Conservation (phyloP, 92 coral and sea anemone genomes). For the Blastomussa wellsi region DNA sequence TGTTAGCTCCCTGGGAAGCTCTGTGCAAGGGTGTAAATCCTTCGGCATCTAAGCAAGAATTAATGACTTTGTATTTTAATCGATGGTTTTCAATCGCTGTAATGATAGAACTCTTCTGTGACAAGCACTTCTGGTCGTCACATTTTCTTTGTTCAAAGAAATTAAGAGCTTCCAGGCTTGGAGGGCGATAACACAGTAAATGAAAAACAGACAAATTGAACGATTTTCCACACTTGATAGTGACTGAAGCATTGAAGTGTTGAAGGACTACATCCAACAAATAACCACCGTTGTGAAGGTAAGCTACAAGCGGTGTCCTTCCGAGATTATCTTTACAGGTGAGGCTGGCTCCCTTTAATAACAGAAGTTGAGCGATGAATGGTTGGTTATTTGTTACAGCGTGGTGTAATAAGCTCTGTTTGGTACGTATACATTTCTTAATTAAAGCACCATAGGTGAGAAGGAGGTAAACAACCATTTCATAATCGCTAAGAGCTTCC, state of each 20-base stretch:
- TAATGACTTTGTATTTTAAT: constrained; percentile 20
- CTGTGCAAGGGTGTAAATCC: constrained; percentile 63
- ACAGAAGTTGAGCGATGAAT: constrained; percentile 8
- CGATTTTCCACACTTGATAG: constrained; percentile 41
- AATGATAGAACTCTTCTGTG: constrained; percentile 22
- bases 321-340: constrained; percentile 18
- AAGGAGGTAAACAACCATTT: constrained; percentile 14
- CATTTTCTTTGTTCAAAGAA: constrained; percentile 25
- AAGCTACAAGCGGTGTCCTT: constrained; percentile 11
- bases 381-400: constrained; percentile 11
- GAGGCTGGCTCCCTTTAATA: constrained; percentile 16
- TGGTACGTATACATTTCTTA: background rate
- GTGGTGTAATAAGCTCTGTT: background rate
- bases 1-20: constrained; percentile 71
- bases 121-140: constrained; percentile 49
- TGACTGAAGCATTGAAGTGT: background rate
- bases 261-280: constrained; percentile 8
- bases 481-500: background rate
- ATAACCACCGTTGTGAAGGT: constrained; percentile 5
- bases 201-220: constrained; percentile 48
- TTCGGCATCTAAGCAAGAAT: constrained; percentile 56
- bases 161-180: background rate
- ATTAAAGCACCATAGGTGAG: background rate
- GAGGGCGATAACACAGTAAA: constrained; percentile 14
- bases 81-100: constrained; percentile 49